Conservation (phyloP, 92 coral and sea anemone genomes). For the Anthopleura xanthogrammica region DNA sequence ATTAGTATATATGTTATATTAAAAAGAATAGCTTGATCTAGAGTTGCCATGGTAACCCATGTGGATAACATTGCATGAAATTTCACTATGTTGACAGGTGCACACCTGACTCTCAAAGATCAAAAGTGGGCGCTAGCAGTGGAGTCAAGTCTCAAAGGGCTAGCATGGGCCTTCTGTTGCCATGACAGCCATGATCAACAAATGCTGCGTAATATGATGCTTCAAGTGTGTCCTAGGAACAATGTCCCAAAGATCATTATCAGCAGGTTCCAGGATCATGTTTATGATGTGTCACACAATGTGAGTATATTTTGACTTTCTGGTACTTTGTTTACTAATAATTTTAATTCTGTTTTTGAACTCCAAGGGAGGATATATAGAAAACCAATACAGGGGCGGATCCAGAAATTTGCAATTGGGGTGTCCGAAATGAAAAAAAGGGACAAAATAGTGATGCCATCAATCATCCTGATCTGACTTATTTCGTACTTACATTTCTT, state of each 20-base stretch:
- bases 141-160: conserved; percentile 72
- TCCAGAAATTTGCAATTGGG: too few relatives aligned
- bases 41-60: too few relatives aligned
- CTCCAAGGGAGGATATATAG: too few relatives aligned
- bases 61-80: too few relatives aligned
- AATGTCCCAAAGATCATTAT: conserved; percentile 73
- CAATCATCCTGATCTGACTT: too few relatives aligned
- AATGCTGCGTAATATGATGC: conserved; percentile 63
- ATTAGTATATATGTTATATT: too few relatives aligned
- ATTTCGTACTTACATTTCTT: too few relatives aligned
- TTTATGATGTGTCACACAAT: conserved; percentile 66
- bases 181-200: conserved; percentile 78
- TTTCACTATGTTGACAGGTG: conserved; percentile 49
- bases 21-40: too few relatives aligned
- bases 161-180: conserved; percentile 84
- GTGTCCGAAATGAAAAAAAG: too few relatives aligned
- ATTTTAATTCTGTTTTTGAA: too few relatives aligned
- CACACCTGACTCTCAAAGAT: conserved; percentile 69
- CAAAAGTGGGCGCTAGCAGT: conserved; percentile 89
- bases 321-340: not conserved
- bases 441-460: too few relatives aligned
- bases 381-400: too few relatives aligned
- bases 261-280: conserved; percentile 79
- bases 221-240: conserved; percentile 47
- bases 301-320: conserved; percentile 47